phyloP scores from a whole-genome alignment of 2,113 vertebrate species.

The Takifugu flavidus region DNA sequence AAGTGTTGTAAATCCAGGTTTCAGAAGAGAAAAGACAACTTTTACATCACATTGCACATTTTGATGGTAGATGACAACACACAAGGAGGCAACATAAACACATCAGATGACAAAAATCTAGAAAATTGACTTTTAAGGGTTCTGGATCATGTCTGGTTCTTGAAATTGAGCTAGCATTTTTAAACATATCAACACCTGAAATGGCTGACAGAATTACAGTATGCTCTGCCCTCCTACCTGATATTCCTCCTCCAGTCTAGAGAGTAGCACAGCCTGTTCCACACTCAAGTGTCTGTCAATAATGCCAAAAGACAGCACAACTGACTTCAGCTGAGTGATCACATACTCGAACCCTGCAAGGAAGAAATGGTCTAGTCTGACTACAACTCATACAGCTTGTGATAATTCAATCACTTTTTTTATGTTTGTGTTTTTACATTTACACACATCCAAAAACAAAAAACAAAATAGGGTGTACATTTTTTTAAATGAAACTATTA shows the following conservation, averaged over 20 bases:
- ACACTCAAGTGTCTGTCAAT: conserved; percentile 87
- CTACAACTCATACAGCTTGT: too few relatives aligned
- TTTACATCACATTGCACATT: too few relatives aligned
- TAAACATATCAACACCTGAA: neutral
- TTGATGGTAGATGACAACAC: too few relatives aligned
- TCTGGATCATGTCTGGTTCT: too few relatives aligned
- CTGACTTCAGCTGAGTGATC: conserved; percentile 91
- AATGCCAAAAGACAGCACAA: conserved; percentile 86
- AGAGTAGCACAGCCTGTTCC: conserved; percentile 89
- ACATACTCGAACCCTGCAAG: conserved; percentile 89
- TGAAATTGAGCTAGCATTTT: neutral
- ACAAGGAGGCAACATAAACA: too few relatives aligned
- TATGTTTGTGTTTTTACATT: neutral
- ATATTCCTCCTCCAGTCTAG: conserved; percentile 93
- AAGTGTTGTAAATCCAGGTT: neutral
- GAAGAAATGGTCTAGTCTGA: neutral
- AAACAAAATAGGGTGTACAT: too few relatives aligned
- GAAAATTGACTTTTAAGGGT: too few relatives aligned
- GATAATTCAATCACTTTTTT: too few relatives aligned
- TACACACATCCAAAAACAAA: too few relatives aligned
- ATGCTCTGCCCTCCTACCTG: conserved; percentile 77
- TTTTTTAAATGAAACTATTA: neutral
- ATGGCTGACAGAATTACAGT: neutral
- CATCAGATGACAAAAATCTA: too few relatives aligned
- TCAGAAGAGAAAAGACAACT: too few relatives aligned